A percentile compares a stretch with the other conserved stretches of the same genome.
These are phyloP conservation scores for Lordiphosa andalusiaca DNA, from an alignment of 2,888 invertebrate species.

Conservation along the genomic window DNA sequence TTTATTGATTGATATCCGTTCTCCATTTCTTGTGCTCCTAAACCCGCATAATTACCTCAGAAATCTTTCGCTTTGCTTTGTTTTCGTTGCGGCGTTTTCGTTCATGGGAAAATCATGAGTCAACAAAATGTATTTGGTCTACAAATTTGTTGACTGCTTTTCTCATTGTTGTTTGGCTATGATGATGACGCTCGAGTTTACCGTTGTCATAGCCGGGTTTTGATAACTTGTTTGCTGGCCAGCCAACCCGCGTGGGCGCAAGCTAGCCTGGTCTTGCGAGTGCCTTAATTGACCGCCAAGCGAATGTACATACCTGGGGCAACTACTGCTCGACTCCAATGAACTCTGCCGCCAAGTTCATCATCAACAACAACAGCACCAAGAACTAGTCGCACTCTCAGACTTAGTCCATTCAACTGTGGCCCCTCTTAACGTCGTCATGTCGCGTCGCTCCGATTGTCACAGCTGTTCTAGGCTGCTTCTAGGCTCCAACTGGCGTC, in stretches of 20 bases:
- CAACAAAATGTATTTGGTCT: slow-evolving; percentile 40
- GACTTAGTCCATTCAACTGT: slow-evolving; percentile 58
- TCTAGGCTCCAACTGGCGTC: neutral
- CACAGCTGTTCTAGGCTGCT: slow-evolving; percentile 43
- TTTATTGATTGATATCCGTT: slow-evolving; percentile 50
- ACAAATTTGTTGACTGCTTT: slow-evolving; percentile 25
- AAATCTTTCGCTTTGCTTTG: slow-evolving; percentile 34
- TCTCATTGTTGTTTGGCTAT: slow-evolving; percentile 15
- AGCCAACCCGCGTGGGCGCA: slow-evolving; percentile 8
- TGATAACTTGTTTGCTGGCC: slow-evolving; percentile 48
- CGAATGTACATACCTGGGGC: slow-evolving; percentile 31
- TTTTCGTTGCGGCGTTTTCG: slow-evolving; percentile 17
- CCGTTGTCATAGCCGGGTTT: slow-evolving; percentile 32
- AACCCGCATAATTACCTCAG: slow-evolving; percentile 40
- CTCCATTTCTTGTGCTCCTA: neutral
- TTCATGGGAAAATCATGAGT: slow-evolving; percentile 62
- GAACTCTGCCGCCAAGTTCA: slow-evolving; percentile 61
- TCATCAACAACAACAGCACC: slow-evolving; percentile 20
- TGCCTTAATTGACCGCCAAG: slow-evolving; percentile 60
- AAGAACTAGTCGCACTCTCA: slow-evolving; percentile 25
- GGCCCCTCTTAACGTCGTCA: slow-evolving; percentile 11
- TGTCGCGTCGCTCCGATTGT: slow-evolving; percentile 39
- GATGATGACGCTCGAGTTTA: slow-evolving; percentile 56
- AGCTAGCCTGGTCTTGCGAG: slow-evolving; percentile 18
- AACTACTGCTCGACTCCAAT: slow-evolving; percentile 32